Conservation (phyloP, 2,888 invertebrate species). For the Pediacus dermestoides region DNA sequence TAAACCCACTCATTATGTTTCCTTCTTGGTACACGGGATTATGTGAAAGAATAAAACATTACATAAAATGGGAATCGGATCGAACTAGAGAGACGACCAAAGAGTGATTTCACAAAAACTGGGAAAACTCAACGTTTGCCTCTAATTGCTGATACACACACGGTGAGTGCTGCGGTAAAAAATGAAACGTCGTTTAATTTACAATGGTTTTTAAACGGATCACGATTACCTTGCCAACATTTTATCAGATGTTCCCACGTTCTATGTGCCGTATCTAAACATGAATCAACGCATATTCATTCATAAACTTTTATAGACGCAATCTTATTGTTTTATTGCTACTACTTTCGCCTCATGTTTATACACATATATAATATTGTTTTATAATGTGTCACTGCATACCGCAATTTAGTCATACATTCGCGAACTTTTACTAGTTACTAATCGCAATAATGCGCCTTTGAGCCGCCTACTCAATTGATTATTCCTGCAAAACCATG, state of each 20-base stretch:
- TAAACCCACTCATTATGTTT: conserved; percentile 36
- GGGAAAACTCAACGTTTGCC: conserved; percentile 22
- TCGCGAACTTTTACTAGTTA: too few relatives aligned
- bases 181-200: conserved; percentile 20
- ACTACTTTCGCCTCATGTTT: too few relatives aligned
- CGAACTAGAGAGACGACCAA: conserved; percentile 16
- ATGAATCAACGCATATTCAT: conserved; percentile 28
- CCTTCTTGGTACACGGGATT: too few relatives aligned
- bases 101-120: conserved; percentile 30
- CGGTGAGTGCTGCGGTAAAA: conserved; percentile 15
- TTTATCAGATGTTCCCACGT: conserved; percentile 35
- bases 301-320: conserved; percentile 27
- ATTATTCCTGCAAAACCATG: too few relatives aligned
- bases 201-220: conserved; percentile 22
- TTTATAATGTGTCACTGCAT: too few relatives aligned
- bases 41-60: conserved; percentile 31
- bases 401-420: too few relatives aligned
- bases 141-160: conserved; percentile 25
- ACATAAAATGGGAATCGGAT: conserved; percentile 19
- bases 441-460: too few relatives aligned
- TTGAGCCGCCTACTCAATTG: too few relatives aligned
- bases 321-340: conserved; percentile 1
- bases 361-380: too few relatives aligned
- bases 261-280: conserved; percentile 24
- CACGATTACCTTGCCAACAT: conserved; percentile 22